Base-by-base conservation (phyloP, 1,140 invertebrate genomes). In the Eufriesea mexicana region DNA sequence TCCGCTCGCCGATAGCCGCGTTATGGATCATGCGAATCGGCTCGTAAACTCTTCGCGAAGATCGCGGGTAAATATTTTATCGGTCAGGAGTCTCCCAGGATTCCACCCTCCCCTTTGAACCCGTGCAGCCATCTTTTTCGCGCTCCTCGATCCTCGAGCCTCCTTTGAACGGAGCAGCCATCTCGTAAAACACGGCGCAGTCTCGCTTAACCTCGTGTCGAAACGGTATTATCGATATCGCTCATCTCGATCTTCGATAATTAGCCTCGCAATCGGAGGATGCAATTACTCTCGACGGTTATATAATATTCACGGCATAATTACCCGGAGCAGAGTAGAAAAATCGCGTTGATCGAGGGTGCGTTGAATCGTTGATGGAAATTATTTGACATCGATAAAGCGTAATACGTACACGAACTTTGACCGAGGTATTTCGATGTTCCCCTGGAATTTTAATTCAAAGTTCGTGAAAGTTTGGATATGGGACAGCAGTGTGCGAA, bases 41-140 rank as follows among this genome's bases (percentile, higher is more conserved):
- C 25, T 71, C 75, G 81, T 83, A 72, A 83, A 78, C 57, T 76
- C 51, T 42, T 25, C 66, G 61, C 10, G 72, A 20, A 57, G 68
- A 70, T 62, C 66, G 57, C 45, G 18, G 16, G 28, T 78, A 72
- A 83, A 83, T 78, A 78, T 83, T 83, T 78, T 67, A 83, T 66
- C 74, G 67, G 71, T 5, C 16, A 57, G 49, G 71, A 54, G 25
- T 80, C 67, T 72, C 51, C 49, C 2, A 12, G 2, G 35, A 8
- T 61, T 45, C 14, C 45, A 18, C 59, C 18, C 47, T 25, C 16
- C 18, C 67, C 4, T 49, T 61, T 75, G 45, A 20, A 5, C 2
- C 51, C 12, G 16, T 54, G 51, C 51, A 54, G 14, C 51, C 4
- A 54, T 49, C 18, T 49, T 10, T 47, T 23, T 57, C 20, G 5